Percentiles rank a stretch among this genome's conserved stretches.
Conservation (phyloP, 2,113 vertebrate genomes). For the Halcyon malimbica region DNA sequence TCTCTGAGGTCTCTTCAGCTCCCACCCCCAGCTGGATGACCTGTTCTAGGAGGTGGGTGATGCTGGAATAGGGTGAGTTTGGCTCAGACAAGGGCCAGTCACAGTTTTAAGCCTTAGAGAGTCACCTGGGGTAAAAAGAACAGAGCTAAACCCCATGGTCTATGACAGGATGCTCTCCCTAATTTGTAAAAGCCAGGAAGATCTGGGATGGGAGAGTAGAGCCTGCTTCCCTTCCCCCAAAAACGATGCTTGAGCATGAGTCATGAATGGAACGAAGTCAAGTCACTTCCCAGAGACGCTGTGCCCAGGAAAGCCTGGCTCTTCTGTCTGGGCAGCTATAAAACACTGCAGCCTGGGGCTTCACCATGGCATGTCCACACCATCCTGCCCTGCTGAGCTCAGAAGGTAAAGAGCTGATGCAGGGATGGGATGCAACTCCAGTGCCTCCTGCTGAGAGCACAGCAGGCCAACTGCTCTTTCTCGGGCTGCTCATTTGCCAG, state of each 20-base stretch:
- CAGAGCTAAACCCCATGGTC: neutral
- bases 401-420: neutral
- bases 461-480: neutral
- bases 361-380: neutral
- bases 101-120: slow-evolving; percentile 15
- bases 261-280: rapidly evolving
- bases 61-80: neutral
- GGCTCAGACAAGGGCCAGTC: neutral
- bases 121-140: neutral
- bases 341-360: neutral
- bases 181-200: neutral
- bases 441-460: neutral
- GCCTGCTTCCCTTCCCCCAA: neutral
- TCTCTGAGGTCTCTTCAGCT: neutral
- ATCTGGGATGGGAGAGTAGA: neutral
- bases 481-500: neutral
- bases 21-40: neutral
- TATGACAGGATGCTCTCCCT: neutral
- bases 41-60: neutral
- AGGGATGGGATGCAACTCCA: neutral
- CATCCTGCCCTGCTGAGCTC: neutral
- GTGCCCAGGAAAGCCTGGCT: neutral
- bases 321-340: neutral
- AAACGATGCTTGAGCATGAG: too few species aligned
- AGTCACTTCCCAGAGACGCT: neutral